Evolutionary conservation across 2,888 invertebrate genomes (phyloP).

Genomic region (Andrena hattorfiana): DNA sequence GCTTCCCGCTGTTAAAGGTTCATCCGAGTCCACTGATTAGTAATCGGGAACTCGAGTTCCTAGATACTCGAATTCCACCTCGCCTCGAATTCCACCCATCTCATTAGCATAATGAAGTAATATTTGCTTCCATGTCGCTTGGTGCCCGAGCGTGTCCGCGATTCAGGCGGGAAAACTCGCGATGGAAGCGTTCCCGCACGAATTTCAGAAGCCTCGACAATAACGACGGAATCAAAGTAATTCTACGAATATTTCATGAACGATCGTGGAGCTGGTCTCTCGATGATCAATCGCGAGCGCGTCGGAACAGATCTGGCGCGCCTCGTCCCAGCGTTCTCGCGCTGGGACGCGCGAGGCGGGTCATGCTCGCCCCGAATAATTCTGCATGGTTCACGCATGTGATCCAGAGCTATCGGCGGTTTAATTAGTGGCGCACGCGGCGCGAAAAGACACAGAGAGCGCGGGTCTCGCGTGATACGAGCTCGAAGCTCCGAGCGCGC

Average conservation of each 20-base stretch:
- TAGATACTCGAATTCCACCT: constrained; percentile 9
- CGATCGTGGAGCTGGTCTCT: background rate
- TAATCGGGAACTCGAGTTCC: constrained; percentile 32
- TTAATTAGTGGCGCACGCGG: constrained; percentile 17
- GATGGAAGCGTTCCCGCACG: background rate
- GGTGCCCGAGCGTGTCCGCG: background rate
- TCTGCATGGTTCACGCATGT: background rate
- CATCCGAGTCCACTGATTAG: constrained; percentile 2
- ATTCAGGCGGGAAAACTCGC: background rate
- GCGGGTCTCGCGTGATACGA: constrained; percentile 39
- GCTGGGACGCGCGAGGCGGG: constrained; percentile 14
- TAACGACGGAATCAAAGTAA: too few species aligned
- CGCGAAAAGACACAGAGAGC: constrained; percentile 18
- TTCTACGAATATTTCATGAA: background rate
- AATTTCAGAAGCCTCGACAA: background rate
- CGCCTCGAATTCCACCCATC: constrained; percentile 15
- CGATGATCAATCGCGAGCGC: constrained; percentile 29
- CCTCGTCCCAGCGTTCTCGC: constrained; percentile 15
- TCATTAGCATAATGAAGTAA: constrained; percentile 29
- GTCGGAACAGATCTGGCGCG: background rate
- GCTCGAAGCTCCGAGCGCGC: constrained; percentile 22
- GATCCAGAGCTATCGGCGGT: background rate
- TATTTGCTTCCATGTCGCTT: constrained; percentile 27
- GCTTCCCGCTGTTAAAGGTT: constrained; percentile 11
- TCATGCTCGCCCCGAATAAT: constrained; percentile 27